These are phyloP conservation scores for Trissonchulus sp. DNA, from an alignment of 2,888 invertebrate species.

Conservation along the genomic window DNA sequence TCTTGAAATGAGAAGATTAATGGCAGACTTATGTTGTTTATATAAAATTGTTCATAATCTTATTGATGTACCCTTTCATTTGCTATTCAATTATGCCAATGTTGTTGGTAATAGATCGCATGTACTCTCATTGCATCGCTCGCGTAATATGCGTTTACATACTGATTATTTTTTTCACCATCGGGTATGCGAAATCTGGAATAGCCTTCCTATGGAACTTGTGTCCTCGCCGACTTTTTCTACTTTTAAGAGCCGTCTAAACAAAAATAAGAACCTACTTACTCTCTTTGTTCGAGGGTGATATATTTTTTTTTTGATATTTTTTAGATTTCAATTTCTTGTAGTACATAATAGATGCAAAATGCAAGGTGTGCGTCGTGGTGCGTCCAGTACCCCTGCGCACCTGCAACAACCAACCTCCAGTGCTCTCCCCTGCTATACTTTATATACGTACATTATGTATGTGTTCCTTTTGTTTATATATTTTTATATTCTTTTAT, in stretches of 20 bases:
- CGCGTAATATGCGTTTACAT: neutral
- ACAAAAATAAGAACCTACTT: neutral
- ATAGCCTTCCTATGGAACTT: neutral
- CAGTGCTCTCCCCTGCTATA: too few species aligned
- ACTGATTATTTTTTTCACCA: neutral
- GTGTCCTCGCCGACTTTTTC: neutral
- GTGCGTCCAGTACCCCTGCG: too few species aligned
- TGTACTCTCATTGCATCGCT: neutral
- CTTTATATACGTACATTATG: too few species aligned
- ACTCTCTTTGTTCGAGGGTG: neutral
- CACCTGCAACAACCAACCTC: too few species aligned
- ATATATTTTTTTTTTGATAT: too few species aligned
- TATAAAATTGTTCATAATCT: slow-evolving; percentile 11
- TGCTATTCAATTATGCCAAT: neutral
- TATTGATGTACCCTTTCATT: neutral
- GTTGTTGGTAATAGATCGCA: neutral
- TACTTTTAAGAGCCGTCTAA: neutral
- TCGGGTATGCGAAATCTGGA: neutral
- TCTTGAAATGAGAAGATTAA: neutral
- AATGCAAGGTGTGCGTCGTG: too few species aligned
- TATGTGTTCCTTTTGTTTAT: too few species aligned
- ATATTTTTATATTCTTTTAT: too few species aligned
- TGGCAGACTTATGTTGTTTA: neutral
- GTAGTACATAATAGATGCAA: too few species aligned
- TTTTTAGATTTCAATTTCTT: too few species aligned